Evolutionary conservation across 2,888 invertebrate genomes (phyloP).

Genomic region (Alloscopus bannaensis): DNA sequence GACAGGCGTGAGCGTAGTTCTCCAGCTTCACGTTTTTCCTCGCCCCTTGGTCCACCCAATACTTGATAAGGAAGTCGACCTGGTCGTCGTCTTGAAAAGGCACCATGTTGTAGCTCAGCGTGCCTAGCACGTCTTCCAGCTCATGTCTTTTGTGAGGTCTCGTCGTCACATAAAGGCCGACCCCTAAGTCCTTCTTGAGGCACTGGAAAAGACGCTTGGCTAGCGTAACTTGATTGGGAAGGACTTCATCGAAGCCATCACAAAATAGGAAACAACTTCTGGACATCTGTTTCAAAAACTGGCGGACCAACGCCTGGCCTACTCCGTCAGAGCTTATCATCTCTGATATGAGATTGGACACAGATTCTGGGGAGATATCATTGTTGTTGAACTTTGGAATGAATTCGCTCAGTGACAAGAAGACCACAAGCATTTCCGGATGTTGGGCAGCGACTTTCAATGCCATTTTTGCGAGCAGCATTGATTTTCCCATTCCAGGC

Average conservation of each 20-base stretch:
- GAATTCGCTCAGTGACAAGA: background rate
- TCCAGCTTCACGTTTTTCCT: background rate
- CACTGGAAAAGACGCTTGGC: background rate
- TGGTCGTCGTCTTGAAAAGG: background rate
- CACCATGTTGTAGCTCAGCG: background rate
- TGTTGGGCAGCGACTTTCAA: background rate
- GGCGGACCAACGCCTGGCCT: background rate
- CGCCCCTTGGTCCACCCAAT: background rate
- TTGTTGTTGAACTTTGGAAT: background rate
- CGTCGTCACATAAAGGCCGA: background rate
- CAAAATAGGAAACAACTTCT: background rate
- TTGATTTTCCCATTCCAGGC: background rate
- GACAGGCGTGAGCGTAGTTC: background rate
- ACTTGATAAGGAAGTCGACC: background rate
- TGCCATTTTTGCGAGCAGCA: background rate
- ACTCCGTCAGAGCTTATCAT: background rate
- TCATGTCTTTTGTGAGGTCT: background rate
- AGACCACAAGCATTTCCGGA: background rate
- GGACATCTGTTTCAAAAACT: background rate
- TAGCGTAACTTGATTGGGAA: background rate
- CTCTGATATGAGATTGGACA: background rate
- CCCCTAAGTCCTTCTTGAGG: background rate
- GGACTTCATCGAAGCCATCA: background rate
- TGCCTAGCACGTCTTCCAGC: background rate
- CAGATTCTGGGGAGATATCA: background rate